Base-by-base conservation (phyloP, 2,113 vertebrate species). In the Cyanistes caeruleus region DNA sequence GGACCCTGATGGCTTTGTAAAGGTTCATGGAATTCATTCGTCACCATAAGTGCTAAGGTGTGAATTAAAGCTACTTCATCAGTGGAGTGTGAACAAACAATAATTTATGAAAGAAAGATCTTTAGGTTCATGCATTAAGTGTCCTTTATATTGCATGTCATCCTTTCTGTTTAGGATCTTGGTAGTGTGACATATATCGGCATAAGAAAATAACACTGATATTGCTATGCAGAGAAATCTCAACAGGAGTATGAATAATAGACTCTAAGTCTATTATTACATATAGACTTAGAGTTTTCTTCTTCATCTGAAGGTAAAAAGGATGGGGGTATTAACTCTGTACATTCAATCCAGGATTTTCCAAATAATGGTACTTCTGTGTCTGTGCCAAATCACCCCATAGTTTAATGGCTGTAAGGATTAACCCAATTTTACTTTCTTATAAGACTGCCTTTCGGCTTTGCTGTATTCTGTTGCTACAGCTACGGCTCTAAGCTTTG, bases 361-460 rank as follows among this genome's bases (percentile, higher is more conserved):
- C n/a, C 35, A 79, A 84, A 60, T 72, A 59, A 76, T 62, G 23
- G 23, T 87, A 37, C 48, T 91, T 84, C 58, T 83, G 10, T 93
- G 43, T 93, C 49, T 84, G 0, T 95, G 67, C 80, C 68, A 81
- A 35, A 76, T 90, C 63, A 88, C 30, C 17, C 33, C 4, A 7
- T 85, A 48, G 13, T 94, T 90, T 91, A 88, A 73, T 80, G 43
- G 11, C 67, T 56, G 8, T 59, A 74, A 74, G 33, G 59, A 90
- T 95, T 96, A 95, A 91, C 72, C 75, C 39, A 77, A 74, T 85
- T 93, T 88, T 77, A 69, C 84, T 89, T 95, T 84, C 55, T 79
- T 68, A 19, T 2, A 65, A 89, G 67, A 67, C 5, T 80, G 25
- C 5, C 25, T 94, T 94, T 82, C 89, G 85, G 8, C 53, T 73